Conservation (phyloP, 2,888 invertebrate species). For the Phortica okadai region DNA sequence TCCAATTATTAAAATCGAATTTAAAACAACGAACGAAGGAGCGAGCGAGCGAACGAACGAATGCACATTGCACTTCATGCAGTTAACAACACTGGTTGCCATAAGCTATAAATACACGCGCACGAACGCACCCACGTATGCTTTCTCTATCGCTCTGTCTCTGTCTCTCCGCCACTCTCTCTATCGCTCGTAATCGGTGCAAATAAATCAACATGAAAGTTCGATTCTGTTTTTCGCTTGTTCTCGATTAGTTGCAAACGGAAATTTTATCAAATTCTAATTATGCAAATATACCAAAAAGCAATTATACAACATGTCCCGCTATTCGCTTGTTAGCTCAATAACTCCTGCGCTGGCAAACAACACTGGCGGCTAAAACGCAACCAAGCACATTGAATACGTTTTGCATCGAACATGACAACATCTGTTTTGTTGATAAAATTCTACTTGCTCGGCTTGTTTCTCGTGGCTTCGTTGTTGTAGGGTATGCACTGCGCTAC, state of each 20-base stretch:
- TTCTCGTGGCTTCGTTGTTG: too few species aligned
- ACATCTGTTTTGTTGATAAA: too few species aligned
- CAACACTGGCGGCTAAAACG: conserved; percentile 35
- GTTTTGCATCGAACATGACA: too few species aligned
- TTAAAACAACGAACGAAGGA: conserved; percentile 49
- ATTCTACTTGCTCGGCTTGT: too few species aligned
- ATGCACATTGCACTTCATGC: conserved; percentile 30
- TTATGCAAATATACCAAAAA: conserved; percentile 65
- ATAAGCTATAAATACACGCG: neutral
- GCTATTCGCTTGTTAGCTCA: conserved; percentile 33
- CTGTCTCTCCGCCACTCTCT: too few species aligned
- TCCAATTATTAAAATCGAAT: conserved; percentile 69
- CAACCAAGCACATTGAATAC: too few species aligned
- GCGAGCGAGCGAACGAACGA: conserved; percentile 16
- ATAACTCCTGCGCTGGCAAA: conserved; percentile 38
- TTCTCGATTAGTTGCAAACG: conserved; percentile 28
- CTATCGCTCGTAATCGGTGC: neutral
- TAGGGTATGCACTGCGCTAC: too few species aligned
- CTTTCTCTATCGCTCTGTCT: neutral
- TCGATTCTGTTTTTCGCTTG: neutral
- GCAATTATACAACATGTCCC: conserved; percentile 62
- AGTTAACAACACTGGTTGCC: conserved; percentile 30
- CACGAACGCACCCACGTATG: neutral
- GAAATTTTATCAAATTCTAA: conserved; percentile 62
- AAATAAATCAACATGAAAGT: conserved; percentile 23